Conservation (phyloP, 2,797 vertebrate genomes). For the Hafferia zeledoni region DNA sequence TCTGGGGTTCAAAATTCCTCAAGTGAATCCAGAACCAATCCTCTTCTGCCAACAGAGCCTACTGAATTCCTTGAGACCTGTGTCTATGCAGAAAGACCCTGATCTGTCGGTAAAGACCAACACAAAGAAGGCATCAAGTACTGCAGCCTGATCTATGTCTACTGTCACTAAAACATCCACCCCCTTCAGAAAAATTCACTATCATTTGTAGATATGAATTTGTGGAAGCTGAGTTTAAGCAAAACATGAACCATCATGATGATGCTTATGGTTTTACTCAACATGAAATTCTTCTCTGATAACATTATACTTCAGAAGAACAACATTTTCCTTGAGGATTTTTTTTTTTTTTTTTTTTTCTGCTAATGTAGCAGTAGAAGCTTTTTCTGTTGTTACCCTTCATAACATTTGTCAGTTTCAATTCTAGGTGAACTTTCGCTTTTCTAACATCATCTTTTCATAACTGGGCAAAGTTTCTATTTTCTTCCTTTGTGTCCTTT, state of each 20-base stretch:
- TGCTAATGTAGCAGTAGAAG: neutral
- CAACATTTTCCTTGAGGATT: neutral
- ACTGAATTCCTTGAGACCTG: neutral
- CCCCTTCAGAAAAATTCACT: neutral
- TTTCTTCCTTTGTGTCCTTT: neutral
- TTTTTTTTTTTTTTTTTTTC: neutral
- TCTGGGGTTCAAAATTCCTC: neutral
- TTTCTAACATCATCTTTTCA: neutral
- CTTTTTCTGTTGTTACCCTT: neutral
- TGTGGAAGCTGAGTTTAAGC: neutral
- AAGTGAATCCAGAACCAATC: neutral
- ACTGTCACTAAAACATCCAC: neutral
- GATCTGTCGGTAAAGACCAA: neutral
- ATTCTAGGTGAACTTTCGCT: neutral
- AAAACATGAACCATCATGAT: neutral
- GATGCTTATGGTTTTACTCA: neutral
- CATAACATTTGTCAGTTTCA: neutral
- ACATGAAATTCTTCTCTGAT: neutral
- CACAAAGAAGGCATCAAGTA: neutral
- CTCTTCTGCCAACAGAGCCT: neutral
- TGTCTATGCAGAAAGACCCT: neutral
- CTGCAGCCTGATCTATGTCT: neutral
- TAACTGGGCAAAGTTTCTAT: neutral
- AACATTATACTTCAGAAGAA: neutral
- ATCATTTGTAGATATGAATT: neutral